Conservation (phyloP, 2,113 vertebrate species). For the Coryphaenoides rupestris region DNA sequence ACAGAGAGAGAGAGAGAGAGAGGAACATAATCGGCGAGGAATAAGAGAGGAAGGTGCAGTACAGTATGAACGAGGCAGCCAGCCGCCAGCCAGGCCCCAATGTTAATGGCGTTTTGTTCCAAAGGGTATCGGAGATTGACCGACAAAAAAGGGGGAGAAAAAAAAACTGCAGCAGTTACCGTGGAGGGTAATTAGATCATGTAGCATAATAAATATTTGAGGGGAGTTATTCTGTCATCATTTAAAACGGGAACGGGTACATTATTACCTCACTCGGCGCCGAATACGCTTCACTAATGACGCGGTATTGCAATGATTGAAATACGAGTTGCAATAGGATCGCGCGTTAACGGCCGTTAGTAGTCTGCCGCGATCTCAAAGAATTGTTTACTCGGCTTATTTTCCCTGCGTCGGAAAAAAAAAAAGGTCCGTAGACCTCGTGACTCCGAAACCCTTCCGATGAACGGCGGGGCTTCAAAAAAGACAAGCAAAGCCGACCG, state of each 20-base stretch:
- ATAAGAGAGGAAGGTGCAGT: neutral
- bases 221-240: slow-evolving; percentile 48
- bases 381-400: too few species aligned
- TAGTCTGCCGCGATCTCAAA: too few species aligned
- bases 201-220: slow-evolving; percentile 56
- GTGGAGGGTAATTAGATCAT: slow-evolving; percentile 49
- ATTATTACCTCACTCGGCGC: slow-evolving; percentile 41
- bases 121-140: slow-evolving; percentile 43
- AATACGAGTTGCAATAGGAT: slow-evolving; percentile 32
- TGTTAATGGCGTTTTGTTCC: slow-evolving; percentile 55
- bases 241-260: slow-evolving; percentile 43
- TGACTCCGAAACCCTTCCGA: too few species aligned
- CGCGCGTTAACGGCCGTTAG: too few species aligned
- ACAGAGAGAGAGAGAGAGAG: slow-evolving; percentile 9
- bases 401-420: too few species aligned
- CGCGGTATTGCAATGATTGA: slow-evolving; percentile 35
- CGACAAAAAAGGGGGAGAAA: too few species aligned
- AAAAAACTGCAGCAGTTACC: slow-evolving; percentile 39
- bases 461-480: too few species aligned
- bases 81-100: slow-evolving; percentile 34
- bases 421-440: too few species aligned
- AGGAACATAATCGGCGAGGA: too few species aligned
- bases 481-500: too few species aligned
- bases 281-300: slow-evolving; percentile 36
- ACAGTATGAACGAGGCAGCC: slow-evolving; percentile 30